Percentiles rank a stretch among this genome's conserved stretches.
phyloP scores from a whole-genome alignment of 2,113 vertebrate species.

The Nothocercus nigrocapillus region DNA sequence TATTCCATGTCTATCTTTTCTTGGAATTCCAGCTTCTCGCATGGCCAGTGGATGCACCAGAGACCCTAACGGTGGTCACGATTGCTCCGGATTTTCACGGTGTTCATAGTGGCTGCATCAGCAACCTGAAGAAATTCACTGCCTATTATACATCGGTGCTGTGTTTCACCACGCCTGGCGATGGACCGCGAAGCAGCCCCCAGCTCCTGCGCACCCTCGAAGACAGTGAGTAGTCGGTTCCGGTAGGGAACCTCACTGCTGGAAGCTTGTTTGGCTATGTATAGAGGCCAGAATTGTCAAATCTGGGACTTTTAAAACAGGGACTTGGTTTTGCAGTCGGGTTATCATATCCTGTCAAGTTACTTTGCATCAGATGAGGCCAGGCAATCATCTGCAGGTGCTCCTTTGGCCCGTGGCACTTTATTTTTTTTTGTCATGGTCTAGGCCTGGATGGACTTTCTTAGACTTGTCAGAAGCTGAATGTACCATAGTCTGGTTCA shows the following conservation, averaged over 20 bases:
- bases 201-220: slow-evolving; percentile 88
- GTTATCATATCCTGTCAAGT: not conserved
- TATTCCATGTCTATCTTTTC: slow-evolving; percentile 31
- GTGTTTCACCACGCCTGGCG: slow-evolving; percentile 94
- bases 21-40: slow-evolving; percentile 82
- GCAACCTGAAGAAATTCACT: slow-evolving; percentile 89
- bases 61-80: slow-evolving; percentile 80
- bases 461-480: not conserved
- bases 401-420: not conserved
- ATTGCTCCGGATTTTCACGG: slow-evolving; percentile 94
- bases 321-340: not conserved
- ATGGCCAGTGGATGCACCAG: slow-evolving; percentile 85
- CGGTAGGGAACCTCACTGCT: not conserved
- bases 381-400: not conserved
- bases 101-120: slow-evolving; percentile 86
- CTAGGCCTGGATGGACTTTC: not conserved
- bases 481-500: not conserved
- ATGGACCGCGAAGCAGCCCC: slow-evolving; percentile 87
- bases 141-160: slow-evolving; percentile 87
- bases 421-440: not conserved
- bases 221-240: slow-evolving; percentile 85
- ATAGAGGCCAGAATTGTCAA: not conserved
- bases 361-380: not conserved
- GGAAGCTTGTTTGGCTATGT: not conserved
- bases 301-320: not conserved